These are phyloP conservation scores for Bellardia pandia DNA, from an alignment of 2,888 invertebrate species.

Conservation along the genomic window DNA sequence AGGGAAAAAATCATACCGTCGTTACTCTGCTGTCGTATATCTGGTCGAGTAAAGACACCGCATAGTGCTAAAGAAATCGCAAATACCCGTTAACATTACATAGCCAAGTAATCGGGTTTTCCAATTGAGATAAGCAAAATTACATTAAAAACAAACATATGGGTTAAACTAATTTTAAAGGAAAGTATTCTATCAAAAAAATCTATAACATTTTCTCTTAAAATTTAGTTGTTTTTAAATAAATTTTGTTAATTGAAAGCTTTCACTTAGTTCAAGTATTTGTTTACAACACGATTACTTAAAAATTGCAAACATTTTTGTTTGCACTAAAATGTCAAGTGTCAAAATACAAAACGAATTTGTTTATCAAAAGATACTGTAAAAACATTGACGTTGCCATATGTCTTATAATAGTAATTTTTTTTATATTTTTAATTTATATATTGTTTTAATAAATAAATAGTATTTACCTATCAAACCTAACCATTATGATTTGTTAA, in stretches of 20 bases:
- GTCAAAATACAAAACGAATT: conserved; percentile 63
- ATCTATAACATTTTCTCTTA: too few species aligned
- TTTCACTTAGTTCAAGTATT: not conserved
- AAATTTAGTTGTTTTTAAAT: not conserved
- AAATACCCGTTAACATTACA: conserved; percentile 27
- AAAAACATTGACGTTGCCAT: conserved; percentile 47
- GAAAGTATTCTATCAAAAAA: too few species aligned
- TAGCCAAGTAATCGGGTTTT: conserved; percentile 43
- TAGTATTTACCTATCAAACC: not conserved
- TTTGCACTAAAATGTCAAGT: conserved; percentile 68
- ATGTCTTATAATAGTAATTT: not conserved
- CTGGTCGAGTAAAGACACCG: conserved; percentile 65
- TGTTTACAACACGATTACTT: conserved; percentile 48
- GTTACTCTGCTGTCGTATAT: conserved; percentile 66
- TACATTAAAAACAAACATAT: not conserved
- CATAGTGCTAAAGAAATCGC: conserved; percentile 53
- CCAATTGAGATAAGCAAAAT: not conserved
- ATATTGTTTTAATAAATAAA: not conserved
- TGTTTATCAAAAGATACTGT: conserved; percentile 49
- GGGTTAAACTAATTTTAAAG: not conserved
- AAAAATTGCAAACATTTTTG: not conserved
- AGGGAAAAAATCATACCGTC: conserved; percentile 62
- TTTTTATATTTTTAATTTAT: not conserved
- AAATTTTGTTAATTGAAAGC: not conserved
- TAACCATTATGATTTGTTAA: not conserved